phyloP scores from a whole-genome alignment of 1,140 invertebrate species.

The Luehdorfia chinensis region DNA sequence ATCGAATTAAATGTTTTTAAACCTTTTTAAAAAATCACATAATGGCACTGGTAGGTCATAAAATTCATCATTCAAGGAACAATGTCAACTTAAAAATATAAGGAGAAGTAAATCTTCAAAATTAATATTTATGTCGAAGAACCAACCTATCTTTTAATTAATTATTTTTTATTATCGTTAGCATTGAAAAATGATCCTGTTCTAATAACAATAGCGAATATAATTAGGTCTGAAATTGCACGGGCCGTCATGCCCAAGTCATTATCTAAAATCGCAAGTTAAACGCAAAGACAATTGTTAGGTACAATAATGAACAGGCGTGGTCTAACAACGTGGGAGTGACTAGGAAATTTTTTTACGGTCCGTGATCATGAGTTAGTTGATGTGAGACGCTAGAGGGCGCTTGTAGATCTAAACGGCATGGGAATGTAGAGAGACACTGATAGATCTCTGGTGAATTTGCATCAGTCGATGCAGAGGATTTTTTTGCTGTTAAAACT shows the following conservation, averaged over 20 bases:
- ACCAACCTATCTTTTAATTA: slow-evolving; percentile 1
- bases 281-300: slow-evolving; percentile 12
- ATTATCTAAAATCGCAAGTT: slow-evolving; percentile 17
- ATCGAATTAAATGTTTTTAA: too few relatives aligned
- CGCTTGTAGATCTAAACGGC: neutral
- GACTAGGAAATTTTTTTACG: slow-evolving; percentile 15
- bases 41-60: too few relatives aligned
- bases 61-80: too few relatives aligned
- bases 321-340: slow-evolving; percentile 17
- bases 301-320: slow-evolving; percentile 17
- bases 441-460: too few relatives aligned
- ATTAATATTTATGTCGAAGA: too few relatives aligned
- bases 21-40: too few relatives aligned
- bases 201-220: neutral
- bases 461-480: too few relatives aligned
- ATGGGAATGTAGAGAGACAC: neutral
- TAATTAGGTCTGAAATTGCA: slow-evolving; percentile 17
- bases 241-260: slow-evolving; percentile 13
- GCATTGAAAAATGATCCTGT: slow-evolving; percentile 9
- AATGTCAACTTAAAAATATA: too few relatives aligned
- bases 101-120: too few relatives aligned
- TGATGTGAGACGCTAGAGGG: neutral
- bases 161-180: neutral
- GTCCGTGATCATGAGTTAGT: slow-evolving; percentile 3
- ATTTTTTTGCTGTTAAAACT: too few relatives aligned